These are phyloP conservation scores for Drosophila tripunctata DNA, from an alignment of 2,888 invertebrate species.

Conservation along the genomic window DNA sequence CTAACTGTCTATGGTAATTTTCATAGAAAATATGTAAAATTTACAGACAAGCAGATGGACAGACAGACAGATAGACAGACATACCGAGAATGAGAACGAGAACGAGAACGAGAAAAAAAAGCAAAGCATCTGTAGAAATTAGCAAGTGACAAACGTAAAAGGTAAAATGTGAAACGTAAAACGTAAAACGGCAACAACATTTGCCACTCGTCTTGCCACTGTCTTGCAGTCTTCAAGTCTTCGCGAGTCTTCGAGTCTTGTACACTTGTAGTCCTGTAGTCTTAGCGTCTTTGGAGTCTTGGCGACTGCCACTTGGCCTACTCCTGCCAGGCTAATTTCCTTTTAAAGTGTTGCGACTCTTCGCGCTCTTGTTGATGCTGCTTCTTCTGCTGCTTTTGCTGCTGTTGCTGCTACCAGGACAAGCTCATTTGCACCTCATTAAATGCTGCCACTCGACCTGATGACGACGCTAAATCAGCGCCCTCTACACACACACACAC, in stretches of 20 bases:
- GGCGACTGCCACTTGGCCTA: slow-evolving; percentile 72
- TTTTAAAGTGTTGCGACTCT: slow-evolving; percentile 74
- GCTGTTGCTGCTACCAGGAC: slow-evolving; percentile 54
- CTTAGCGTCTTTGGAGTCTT: slow-evolving; percentile 6
- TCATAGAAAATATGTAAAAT: slow-evolving; percentile 78
- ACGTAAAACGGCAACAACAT: slow-evolving; percentile 68
- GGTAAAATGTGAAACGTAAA: slow-evolving; percentile 48
- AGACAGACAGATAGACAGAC: slow-evolving; percentile 17
- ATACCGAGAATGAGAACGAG: not conserved
- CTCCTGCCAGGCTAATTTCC: slow-evolving; percentile 78
- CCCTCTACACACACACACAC: slow-evolving; percentile 9
- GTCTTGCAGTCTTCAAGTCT: not conserved
- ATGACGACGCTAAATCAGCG: slow-evolving; percentile 60
- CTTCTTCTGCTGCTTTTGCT: slow-evolving; percentile 13
- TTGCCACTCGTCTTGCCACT: slow-evolving; percentile 62
- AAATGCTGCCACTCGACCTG: slow-evolving; percentile 78
- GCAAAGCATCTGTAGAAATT: slow-evolving; percentile 63
- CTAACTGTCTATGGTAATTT: slow-evolving; percentile 74
- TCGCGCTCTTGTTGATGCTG: slow-evolving; percentile 32
- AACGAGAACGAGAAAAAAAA: slow-evolving; percentile 30
- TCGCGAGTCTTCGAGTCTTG: not conserved
- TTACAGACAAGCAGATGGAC: slow-evolving; percentile 33
- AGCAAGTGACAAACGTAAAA: slow-evolving; percentile 55
- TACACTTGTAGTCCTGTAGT: slow-evolving; percentile 1
- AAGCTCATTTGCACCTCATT: slow-evolving; percentile 82